Conservation (phyloP, 2,113 vertebrate genomes). For the Callocephalon fimbriatum region DNA sequence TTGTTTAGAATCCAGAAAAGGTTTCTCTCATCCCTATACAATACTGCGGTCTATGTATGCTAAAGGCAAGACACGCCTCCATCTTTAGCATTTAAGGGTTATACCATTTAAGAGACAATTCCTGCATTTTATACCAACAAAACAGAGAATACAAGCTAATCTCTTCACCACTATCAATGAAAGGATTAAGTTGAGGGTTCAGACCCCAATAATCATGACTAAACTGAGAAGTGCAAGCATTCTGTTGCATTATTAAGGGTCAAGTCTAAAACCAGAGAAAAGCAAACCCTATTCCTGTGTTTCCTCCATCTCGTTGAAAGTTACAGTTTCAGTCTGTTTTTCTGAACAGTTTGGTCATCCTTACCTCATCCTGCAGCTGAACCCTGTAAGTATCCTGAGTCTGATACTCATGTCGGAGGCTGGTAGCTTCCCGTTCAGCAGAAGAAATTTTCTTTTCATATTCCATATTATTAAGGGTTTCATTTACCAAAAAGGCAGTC, state of each 20-base stretch:
- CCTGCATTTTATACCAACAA: neutral
- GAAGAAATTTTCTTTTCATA: slow-evolving; percentile 83
- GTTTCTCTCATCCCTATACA: neutral
- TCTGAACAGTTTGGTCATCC: neutral
- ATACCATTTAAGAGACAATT: neutral
- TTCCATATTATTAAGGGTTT: slow-evolving; percentile 88
- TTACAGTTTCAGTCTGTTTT: neutral
- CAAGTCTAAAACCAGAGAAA: neutral
- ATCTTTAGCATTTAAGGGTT: neutral
- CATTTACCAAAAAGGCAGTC: slow-evolving; percentile 82
- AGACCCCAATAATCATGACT: neutral
- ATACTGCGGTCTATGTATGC: neutral
- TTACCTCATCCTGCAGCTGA: slow-evolving; percentile 86
- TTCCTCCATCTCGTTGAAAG: neutral
- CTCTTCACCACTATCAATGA: neutral
- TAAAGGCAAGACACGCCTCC: neutral
- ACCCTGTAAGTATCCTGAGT: slow-evolving; percentile 75
- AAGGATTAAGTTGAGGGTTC: neutral
- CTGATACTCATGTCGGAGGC: slow-evolving; percentile 79
- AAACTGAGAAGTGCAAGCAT: neutral
- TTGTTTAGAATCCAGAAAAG: neutral
- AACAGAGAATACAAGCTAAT: neutral
- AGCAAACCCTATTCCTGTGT: neutral
- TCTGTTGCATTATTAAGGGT: neutral
- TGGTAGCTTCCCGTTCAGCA: slow-evolving; percentile 77